Conservation (phyloP, 2,113 vertebrate species). For the Echinops telfairi region DNA sequence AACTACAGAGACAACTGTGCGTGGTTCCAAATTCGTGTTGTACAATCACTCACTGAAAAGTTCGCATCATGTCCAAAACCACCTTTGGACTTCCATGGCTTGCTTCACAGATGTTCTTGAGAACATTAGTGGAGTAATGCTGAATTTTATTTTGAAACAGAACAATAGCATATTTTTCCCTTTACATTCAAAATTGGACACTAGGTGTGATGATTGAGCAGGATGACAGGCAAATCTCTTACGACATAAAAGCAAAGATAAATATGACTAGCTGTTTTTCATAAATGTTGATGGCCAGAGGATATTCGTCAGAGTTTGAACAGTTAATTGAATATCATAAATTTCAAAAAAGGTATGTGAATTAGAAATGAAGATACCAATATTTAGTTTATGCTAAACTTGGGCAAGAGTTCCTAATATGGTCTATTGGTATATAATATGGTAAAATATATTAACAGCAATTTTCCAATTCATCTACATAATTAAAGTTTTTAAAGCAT, state of each 20-base stretch:
- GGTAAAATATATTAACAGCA: background rate
- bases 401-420: background rate
- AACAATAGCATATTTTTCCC: background rate
- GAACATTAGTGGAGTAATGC: background rate
- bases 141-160: conserved; percentile 29
- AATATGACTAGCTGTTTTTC: background rate
- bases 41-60: conserved; percentile 80
- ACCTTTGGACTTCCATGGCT: background rate
- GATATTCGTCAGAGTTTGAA: conserved; percentile 26
- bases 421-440: background rate
- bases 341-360: background rate
- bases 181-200: background rate
- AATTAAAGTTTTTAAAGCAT: conserved; percentile 14
- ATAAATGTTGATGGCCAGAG: background rate
- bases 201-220: background rate
- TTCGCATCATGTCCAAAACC: conserved; percentile 38
- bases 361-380: background rate
- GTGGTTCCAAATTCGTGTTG: conserved; percentile 81
- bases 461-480: background rate
- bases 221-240: background rate
- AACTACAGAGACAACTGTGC: conserved; percentile 73
- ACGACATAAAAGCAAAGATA: background rate
- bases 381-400: background rate
- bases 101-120: background rate
- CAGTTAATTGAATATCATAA: background rate